A percentile compares a stretch with the other conserved stretches of the same genome.
Conservation (phyloP, 1,140 invertebrate genomes). For the Mylabris phalerata region DNA sequence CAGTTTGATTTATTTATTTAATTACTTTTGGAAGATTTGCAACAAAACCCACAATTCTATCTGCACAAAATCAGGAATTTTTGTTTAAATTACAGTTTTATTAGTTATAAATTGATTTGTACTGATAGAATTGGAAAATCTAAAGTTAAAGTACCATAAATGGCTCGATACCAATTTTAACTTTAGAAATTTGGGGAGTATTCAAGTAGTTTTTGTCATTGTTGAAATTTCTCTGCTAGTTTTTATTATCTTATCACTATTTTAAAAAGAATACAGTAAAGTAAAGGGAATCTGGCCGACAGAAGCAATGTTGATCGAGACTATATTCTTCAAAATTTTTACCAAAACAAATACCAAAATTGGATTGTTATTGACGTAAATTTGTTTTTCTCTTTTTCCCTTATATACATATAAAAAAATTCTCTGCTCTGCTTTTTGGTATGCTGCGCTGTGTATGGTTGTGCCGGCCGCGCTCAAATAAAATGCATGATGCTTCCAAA, state of each 20-base stretch:
- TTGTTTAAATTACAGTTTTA: too few relatives aligned
- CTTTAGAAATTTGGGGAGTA: conserved; percentile 9
- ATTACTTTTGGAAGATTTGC: conserved; percentile 1
- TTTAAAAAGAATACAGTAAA: too few relatives aligned
- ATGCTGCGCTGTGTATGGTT: conserved; percentile 56
- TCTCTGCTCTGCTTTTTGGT: conserved; percentile 66
- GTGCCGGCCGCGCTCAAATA: conserved; percentile 53
- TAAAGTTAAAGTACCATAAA: conserved; percentile 7
- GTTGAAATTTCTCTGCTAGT: conserved; percentile 16
- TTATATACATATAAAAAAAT: conserved; percentile 48
- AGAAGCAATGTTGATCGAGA: conserved; percentile 38
- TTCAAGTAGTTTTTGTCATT: conserved; percentile 12
- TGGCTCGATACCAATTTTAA: conserved; percentile 10
- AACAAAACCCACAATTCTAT: conserved; percentile 6
- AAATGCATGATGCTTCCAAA: conserved; percentile 67
- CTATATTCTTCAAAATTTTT: conserved; percentile 17
- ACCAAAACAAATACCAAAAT: conserved; percentile 25
- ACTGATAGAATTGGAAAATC: conserved; percentile 5
- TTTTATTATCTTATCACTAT: not conserved
- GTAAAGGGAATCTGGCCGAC: conserved; percentile 17
- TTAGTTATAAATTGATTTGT: not conserved
- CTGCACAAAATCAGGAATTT: not conserved
- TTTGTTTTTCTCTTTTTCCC: conserved; percentile 59
- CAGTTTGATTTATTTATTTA: conserved; percentile 7
- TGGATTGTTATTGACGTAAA: conserved; percentile 44